Evolutionary conservation across 1,140 invertebrate species (phyloP), one percentile per base, ranked within the genome.

Genomic region (Sinella curviseta): DNA sequence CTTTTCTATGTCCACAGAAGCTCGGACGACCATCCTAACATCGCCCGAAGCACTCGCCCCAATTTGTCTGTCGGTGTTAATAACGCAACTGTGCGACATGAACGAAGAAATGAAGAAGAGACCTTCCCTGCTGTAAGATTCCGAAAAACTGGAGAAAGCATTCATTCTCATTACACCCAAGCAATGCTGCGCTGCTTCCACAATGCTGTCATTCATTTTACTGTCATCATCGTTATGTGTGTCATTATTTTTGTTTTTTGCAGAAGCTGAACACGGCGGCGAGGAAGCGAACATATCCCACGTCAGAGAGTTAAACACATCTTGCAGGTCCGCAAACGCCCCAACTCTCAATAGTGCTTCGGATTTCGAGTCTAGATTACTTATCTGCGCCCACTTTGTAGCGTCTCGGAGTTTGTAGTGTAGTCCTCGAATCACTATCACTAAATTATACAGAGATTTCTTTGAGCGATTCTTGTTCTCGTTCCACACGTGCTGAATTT

Each of bases 81-180:
- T 92, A 14, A 89, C 87, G 84, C 94, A 95, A 36, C 88, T 89
- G 84, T 95, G 93, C 86, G 94, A 94, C 85, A 94, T 89, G 35
- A 94, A 86, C 20, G 91, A 90, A 0, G 91, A 90, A 26, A 93
- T 86, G 1, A 93, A 92, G 86, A 92, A 95, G 2, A 95, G 86
- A 1, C 92, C 93, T 80, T 83, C 79, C 16, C 77, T 30, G 24
- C 67, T 55, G 33, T 35, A 54, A 28, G 35, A 48, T 8, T 17
- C 39, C 12, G 48, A 30, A 24, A 82, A 76, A 55, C 67, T 48
- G 73, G 78, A 82, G 75, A 80, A 83, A 33, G 82, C 78, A 70
- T 83, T 83, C 0, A 78, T 82, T 65, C 75, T 48, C 78, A 83
- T 67, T 16, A 78, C 74, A 35, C 81, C 81, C 1, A 82, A 31